phyloP scores from a whole-genome alignment of 2,113 vertebrate species.

The Tachycineta bicolor region DNA sequence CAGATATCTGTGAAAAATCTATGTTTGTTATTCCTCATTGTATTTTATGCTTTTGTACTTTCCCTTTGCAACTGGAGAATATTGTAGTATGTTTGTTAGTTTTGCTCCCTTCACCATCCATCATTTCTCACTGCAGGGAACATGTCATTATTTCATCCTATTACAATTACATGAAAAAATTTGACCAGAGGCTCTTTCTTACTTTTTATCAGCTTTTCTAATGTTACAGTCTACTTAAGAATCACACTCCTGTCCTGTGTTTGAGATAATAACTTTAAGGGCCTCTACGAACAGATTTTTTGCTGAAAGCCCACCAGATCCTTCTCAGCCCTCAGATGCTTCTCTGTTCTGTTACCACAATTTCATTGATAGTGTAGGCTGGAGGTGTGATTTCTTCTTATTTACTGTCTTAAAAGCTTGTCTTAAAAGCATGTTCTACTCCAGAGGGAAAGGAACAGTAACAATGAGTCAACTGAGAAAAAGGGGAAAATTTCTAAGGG shows the following conservation, averaged over 20 bases:
- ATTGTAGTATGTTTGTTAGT: neutral
- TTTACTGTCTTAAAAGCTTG: neutral
- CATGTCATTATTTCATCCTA: neutral
- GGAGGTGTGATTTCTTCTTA: neutral
- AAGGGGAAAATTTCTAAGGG: neutral
- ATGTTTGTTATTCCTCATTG: neutral
- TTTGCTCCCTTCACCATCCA: neutral
- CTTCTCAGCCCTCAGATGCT: neutral
- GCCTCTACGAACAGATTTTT: neutral
- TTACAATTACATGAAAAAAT: neutral
- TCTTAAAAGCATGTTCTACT: neutral
- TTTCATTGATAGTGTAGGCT: neutral
- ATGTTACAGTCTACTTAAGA: neutral
- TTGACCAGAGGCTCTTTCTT: neutral
- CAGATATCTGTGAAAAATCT: neutral
- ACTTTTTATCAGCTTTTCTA: neutral
- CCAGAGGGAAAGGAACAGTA: neutral
- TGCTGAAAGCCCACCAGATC: neutral
- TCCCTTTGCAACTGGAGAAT: neutral
- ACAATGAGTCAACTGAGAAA: neutral
- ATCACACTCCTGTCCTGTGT: neutral
- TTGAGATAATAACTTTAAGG: neutral
- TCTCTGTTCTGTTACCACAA: neutral
- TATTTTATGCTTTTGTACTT: neutral
- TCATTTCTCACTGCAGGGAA: neutral